phyloP scores from a whole-genome alignment of 1,140 invertebrate genomes.

The Drosophila lini region DNA sequence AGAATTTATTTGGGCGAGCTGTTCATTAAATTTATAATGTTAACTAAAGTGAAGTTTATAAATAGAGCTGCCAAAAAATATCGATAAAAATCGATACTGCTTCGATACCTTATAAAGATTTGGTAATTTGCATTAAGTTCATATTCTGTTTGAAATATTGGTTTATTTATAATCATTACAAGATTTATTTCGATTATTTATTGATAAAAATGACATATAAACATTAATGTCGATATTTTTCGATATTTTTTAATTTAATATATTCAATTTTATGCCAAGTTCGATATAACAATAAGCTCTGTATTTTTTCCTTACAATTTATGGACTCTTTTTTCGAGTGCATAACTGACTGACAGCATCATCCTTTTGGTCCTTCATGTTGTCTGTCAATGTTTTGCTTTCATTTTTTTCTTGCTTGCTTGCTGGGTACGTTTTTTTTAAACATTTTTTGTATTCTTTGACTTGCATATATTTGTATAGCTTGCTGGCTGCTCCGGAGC shows the following conservation, averaged over 20 bases:
- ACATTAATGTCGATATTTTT: background rate
- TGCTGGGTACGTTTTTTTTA: background rate
- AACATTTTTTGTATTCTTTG: slow-evolving; percentile 41
- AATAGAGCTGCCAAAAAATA: background rate
- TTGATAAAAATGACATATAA: background rate
- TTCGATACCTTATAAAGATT: background rate
- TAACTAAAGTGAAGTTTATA: background rate
- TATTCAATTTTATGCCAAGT: background rate
- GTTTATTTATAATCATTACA: background rate
- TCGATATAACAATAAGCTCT: background rate
- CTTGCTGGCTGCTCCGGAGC: slow-evolving; percentile 36
- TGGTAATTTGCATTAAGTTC: background rate
- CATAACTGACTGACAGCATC: slow-evolving; percentile 20
- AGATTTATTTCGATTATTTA: background rate
- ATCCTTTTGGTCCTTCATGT: slow-evolving; percentile 55
- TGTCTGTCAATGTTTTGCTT: slow-evolving; percentile 82
- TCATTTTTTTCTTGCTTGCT: slow-evolving; percentile 46
- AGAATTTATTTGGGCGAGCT: no score
- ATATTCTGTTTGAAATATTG: background rate
- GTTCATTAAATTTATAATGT: background rate
- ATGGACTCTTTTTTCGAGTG: background rate
- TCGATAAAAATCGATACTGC: background rate
- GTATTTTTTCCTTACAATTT: background rate
- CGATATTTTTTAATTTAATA: background rate
- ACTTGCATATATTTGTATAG: slow-evolving; percentile 69